phyloP scores from a whole-genome alignment of 2,797 vertebrate species.

The Labeo calbasu region DNA sequence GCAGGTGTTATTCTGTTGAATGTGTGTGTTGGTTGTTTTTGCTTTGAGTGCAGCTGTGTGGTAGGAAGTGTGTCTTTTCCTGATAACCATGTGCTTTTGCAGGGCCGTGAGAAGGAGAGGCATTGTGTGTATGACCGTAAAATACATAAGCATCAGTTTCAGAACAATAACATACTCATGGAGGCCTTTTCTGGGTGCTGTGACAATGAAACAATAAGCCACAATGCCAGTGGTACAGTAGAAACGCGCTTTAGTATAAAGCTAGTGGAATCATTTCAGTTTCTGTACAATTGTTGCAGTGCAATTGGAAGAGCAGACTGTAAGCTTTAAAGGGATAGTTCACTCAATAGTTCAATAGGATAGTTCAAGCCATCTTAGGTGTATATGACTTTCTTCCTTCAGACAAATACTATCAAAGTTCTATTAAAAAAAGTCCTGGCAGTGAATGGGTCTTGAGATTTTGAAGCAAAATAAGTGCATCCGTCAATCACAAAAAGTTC shows the following conservation, averaged over 20 bases:
- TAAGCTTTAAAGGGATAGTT: too few species aligned
- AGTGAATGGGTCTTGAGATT: too few species aligned
- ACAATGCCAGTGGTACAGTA: not conserved
- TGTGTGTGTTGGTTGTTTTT: slow-evolving; percentile 44
- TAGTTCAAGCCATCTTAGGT: too few species aligned
- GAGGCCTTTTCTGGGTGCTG: not conserved
- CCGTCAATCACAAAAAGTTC: too few species aligned
- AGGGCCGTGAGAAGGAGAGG: slow-evolving; percentile 35
- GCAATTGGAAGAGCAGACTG: not conserved
- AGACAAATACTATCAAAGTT: too few species aligned
- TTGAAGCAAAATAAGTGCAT: too few species aligned
- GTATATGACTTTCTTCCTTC: too few species aligned
- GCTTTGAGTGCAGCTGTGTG: slow-evolving; percentile 53
- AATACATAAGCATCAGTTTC: not conserved
- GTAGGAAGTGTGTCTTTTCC: slow-evolving; percentile 65
- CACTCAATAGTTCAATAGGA: too few species aligned
- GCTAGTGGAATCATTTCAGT: not conserved
- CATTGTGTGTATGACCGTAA: slow-evolving; percentile 56
- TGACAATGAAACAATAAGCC: slow-evolving; percentile 40
- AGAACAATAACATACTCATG: not conserved
- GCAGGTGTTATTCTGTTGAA: slow-evolving; percentile 6
- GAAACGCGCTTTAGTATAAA: not conserved
- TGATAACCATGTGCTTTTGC: slow-evolving; percentile 64
- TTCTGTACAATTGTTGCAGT: not conserved
- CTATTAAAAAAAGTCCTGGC: too few species aligned